Percentiles rank a stretch among this genome's conserved stretches.
Conservation (phyloP, 2,888 invertebrate genomes). For the Agrotis clavis region DNA sequence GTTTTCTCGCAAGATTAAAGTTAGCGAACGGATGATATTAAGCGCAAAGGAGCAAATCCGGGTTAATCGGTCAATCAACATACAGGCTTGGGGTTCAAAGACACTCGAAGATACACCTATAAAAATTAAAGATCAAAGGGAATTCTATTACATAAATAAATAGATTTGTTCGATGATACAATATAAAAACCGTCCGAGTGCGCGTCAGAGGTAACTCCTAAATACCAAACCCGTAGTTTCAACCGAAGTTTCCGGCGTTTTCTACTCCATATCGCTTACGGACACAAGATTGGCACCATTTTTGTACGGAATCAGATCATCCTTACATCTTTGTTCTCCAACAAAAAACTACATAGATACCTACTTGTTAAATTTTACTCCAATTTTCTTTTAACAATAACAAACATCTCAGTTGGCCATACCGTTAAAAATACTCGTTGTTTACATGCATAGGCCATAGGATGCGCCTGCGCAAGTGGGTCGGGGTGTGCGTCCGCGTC, state of each 20-base stretch:
- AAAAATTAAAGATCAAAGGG: slow-evolving; percentile 53
- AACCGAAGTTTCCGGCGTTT: too few relatives aligned
- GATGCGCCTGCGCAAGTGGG: slow-evolving; percentile 70
- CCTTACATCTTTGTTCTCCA: slow-evolving; percentile 14
- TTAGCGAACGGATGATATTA: slow-evolving; percentile 9
- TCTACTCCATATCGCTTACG: too few relatives aligned
- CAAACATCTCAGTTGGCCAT: slow-evolving; percentile 42
- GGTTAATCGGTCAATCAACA: slow-evolving; percentile 23
- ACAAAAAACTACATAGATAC: slow-evolving; percentile 12
- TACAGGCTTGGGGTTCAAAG: not conserved
- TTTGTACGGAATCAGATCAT: slow-evolving; percentile 10
- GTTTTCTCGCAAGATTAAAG: slow-evolving; percentile 19
- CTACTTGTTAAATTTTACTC: slow-evolving; percentile 22
- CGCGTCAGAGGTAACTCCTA: too few relatives aligned
- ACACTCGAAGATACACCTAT: slow-evolving; percentile 22
- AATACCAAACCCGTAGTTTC: too few relatives aligned
- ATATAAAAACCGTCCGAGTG: slow-evolving; percentile 4
- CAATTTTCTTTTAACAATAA: slow-evolving; percentile 44
- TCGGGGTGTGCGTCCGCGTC: slow-evolving; percentile 62
- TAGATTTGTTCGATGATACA: not conserved
- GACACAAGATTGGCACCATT: not conserved
- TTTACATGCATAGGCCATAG: slow-evolving; percentile 67
- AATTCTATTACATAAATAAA: slow-evolving; percentile 5
- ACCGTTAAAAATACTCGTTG: slow-evolving; percentile 70
- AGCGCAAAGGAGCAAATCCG: slow-evolving; percentile 24